Conservation (phyloP, 2,888 invertebrate species). For the Lydus trimaculatus region DNA sequence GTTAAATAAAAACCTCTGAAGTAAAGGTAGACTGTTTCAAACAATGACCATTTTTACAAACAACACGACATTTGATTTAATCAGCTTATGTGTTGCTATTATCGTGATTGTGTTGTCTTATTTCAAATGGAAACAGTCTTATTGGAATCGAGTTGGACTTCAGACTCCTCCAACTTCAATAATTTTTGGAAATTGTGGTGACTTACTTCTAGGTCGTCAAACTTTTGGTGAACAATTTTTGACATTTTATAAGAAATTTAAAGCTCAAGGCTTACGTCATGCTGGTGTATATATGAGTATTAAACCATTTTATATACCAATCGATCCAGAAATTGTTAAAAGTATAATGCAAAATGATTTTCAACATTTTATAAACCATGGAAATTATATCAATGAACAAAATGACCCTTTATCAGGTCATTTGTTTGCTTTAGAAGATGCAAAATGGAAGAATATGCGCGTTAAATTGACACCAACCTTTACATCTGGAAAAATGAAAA, state of each 20-base stretch:
- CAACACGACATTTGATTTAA: neutral
- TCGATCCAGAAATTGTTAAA: slow-evolving; percentile 52
- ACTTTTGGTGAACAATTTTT: neutral
- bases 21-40: neutral
- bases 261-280: slow-evolving; percentile 1
- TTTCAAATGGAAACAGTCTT: slow-evolving; percentile 19
- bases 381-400: slow-evolving; percentile 48
- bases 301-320: slow-evolving; percentile 47
- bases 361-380: slow-evolving; percentile 51
- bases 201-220: neutral
- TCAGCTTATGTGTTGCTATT: neutral
- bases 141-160: slow-evolving; percentile 14
- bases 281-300: slow-evolving; percentile 34
- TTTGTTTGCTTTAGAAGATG: slow-evolving; percentile 47
- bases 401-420: slow-evolving; percentile 50
- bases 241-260: neutral
- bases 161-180: neutral
- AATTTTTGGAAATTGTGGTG: neutral
- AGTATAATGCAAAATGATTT: slow-evolving; percentile 54
- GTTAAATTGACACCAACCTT: slow-evolving; percentile 59
- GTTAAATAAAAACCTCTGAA: slow-evolving; percentile 60
- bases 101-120: neutral
- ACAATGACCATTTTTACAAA: neutral
- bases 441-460: slow-evolving; percentile 58
- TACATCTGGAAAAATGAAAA: slow-evolving; percentile 59